Conservation (phyloP, 2,113 vertebrate species). For the Myocastor coypus region DNA sequence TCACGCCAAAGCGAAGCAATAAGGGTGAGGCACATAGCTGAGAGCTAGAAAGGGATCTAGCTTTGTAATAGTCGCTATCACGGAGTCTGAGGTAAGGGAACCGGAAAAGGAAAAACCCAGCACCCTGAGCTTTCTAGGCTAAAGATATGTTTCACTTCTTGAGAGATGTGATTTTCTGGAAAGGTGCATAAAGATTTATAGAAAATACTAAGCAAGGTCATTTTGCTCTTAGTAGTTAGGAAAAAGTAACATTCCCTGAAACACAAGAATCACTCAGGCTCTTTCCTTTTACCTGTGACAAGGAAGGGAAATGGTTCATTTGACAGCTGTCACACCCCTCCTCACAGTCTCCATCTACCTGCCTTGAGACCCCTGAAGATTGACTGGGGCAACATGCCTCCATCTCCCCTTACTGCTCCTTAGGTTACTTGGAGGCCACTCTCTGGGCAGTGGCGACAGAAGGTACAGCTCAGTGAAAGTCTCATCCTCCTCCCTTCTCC, state of each 20-base stretch:
- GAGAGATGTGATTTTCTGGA: background rate
- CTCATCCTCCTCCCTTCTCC: too few species aligned
- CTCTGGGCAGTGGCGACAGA: too few species aligned
- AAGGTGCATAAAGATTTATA: background rate
- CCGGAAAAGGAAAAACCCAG: background rate
- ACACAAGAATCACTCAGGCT: too few species aligned
- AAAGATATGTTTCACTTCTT: background rate
- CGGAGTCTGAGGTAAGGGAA: background rate
- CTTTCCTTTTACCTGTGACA: too few species aligned
- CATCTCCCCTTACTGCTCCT: too few species aligned
- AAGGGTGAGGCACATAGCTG: background rate
- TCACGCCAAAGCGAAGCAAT: background rate
- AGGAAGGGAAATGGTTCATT: too few species aligned
- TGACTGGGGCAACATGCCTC: too few species aligned
- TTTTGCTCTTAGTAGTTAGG: background rate
- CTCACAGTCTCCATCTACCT: too few species aligned
- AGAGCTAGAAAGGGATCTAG: background rate
- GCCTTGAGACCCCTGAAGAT: too few species aligned
- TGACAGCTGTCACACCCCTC: too few species aligned
- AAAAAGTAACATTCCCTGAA: background rate
- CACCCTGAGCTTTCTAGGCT: background rate
- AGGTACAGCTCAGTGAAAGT: too few species aligned
- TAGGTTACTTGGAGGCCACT: too few species aligned
- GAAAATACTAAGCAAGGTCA: background rate
- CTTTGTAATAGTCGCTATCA: background rate